Conservation (phyloP, 2,888 invertebrate species). For the Ennomos fuscantarius region DNA sequence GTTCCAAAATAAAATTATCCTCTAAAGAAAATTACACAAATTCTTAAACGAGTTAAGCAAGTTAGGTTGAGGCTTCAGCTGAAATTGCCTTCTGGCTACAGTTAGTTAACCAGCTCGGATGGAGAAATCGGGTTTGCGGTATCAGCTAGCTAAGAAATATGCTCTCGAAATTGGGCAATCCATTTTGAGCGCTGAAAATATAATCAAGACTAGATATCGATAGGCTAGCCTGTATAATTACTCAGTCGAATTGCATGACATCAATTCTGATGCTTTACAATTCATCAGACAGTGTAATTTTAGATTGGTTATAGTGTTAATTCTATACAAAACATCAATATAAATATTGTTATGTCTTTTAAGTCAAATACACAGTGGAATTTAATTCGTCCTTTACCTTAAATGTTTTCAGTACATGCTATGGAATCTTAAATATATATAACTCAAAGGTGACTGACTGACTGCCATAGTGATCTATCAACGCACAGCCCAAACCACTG, state of each 20-base stretch:
- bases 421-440: too few species aligned
- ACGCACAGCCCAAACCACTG: too few species aligned
- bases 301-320: background rate
- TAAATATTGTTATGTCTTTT: too few species aligned
- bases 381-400: too few species aligned
- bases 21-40: conserved; percentile 11
- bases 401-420: too few species aligned
- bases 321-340: too few species aligned
- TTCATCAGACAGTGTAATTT: background rate
- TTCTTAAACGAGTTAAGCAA: conserved; percentile 13
- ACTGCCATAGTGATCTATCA: too few species aligned
- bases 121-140: conserved; percentile 27
- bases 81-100: conserved; percentile 16
- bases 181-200: conserved; percentile 13
- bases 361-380: too few species aligned
- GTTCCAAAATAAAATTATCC: conserved; percentile 5
- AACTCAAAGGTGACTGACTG: too few species aligned
- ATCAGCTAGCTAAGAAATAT: conserved; percentile 22
- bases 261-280: conserved; percentile 1
- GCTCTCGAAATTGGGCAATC: conserved; percentile 23
- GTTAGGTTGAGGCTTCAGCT: conserved; percentile 10
- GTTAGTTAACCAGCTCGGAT: conserved; percentile 19
- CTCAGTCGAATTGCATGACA: background rate
- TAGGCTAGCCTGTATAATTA: conserved; percentile 9
- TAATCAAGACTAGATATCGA: conserved; percentile 8